Conservation (phyloP, 2,888 invertebrate genomes). For the Scaptomyza tumidula region DNA sequence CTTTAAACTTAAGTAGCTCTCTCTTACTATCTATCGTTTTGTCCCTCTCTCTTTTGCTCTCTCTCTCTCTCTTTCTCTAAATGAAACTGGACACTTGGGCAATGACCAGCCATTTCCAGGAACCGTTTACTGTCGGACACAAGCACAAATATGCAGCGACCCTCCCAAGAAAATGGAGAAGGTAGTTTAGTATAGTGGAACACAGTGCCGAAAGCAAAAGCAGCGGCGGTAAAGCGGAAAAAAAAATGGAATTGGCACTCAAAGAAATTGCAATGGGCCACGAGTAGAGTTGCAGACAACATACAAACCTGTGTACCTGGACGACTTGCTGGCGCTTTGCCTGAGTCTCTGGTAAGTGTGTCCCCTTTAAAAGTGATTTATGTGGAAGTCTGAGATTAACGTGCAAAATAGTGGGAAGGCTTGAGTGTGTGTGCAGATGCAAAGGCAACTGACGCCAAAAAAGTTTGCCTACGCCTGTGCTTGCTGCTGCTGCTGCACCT, state of each 20-base stretch:
- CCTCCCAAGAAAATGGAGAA: background rate
- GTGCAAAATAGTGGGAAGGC: slow-evolving; percentile 44
- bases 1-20: slow-evolving; percentile 1
- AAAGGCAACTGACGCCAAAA: slow-evolving; percentile 48
- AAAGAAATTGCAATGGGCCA: slow-evolving; percentile 70
- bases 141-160: slow-evolving; percentile 8
- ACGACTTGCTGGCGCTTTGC: slow-evolving; percentile 1
- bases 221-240: slow-evolving; percentile 32
- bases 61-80: background rate
- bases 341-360: slow-evolving; percentile 51
- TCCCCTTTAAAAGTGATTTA: slow-evolving; percentile 78
- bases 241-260: slow-evolving; percentile 68
- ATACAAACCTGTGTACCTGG: background rate
- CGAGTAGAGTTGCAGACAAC: background rate
- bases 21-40: background rate
- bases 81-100: slow-evolving; percentile 39
- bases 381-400: slow-evolving; percentile 78
- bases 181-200: background rate
- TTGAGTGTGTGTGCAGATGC: slow-evolving; percentile 34
- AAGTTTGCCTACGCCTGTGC: slow-evolving; percentile 35
- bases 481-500: slow-evolving; percentile 27
- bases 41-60: background rate
- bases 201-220: slow-evolving; percentile 18
- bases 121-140: slow-evolving; percentile 49
- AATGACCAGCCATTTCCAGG: slow-evolving; percentile 65